Evolutionary conservation across 2,113 vertebrate genomes (phyloP).

Genomic region (Halcyon malimbica): DNA sequence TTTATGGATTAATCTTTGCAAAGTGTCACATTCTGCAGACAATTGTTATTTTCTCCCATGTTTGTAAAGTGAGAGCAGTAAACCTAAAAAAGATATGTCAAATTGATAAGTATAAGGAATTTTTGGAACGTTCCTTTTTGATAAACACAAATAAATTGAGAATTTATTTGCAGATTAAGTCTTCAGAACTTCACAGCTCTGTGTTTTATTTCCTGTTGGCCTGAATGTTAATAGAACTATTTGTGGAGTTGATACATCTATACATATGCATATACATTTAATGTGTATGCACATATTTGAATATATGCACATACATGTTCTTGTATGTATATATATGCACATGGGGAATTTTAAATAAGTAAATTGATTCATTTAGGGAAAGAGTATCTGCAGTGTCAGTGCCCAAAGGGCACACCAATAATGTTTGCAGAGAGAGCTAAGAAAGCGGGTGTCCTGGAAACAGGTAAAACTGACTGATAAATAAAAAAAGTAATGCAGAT

Average conservation of each 20-base stretch:
- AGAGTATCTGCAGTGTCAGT: background rate
- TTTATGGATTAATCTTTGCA: background rate
- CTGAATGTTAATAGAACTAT: background rate
- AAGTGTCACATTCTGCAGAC: background rate
- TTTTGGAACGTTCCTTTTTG: background rate
- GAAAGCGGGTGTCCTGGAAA: background rate
- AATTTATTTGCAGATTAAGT: background rate
- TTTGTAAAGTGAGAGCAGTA: background rate
- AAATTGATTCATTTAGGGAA: background rate
- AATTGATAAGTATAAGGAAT: background rate
- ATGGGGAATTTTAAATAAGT: background rate
- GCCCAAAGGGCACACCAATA: background rate
- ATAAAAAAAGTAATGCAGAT: background rate
- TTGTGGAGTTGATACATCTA: background rate
- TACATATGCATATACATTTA: background rate
- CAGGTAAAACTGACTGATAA: background rate
- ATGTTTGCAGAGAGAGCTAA: background rate
- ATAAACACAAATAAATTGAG: background rate
- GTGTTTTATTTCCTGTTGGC: background rate
- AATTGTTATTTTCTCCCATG: background rate
- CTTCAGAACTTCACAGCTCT: background rate
- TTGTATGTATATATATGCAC: background rate
- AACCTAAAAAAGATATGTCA: background rate
- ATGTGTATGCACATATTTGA: background rate
- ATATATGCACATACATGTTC: background rate